These are phyloP conservation scores for Melozone crissalis DNA, from an alignment of 2,113 vertebrate genomes.

Conservation along the genomic window DNA sequence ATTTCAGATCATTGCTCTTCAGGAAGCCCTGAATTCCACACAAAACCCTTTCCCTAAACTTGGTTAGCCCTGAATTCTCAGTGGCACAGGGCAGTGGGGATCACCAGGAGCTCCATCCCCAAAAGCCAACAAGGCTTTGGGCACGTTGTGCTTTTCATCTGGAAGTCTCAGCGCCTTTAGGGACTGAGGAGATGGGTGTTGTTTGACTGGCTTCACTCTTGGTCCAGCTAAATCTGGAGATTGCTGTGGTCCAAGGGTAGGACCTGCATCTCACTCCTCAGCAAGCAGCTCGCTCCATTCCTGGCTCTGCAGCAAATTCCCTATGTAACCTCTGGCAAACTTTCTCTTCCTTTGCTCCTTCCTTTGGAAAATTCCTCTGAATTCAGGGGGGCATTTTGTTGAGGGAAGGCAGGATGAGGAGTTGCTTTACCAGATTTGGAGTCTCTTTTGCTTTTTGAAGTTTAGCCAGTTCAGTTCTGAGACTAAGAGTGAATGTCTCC, in stretches of 20 bases:
- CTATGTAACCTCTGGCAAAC: slow-evolving; percentile 58
- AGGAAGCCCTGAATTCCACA: neutral
- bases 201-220: neutral
- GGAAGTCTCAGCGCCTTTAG: neutral
- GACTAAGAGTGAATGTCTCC: slow-evolving; percentile 1
- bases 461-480: slow-evolving; percentile 12
- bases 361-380: slow-evolving; percentile 58
- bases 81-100: neutral
- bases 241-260: neutral
- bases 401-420: slow-evolving; percentile 34
- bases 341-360: slow-evolving; percentile 41
- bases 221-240: slow-evolving; percentile 9
- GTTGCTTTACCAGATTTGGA: slow-evolving; percentile 42
- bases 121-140: neutral
- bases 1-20: neutral
- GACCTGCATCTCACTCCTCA: slow-evolving; percentile 9
- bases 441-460: slow-evolving; percentile 23
- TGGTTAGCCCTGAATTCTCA: neutral
- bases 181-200: neutral
- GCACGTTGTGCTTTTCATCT: neutral
- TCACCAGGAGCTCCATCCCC: neutral
- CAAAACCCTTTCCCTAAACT: neutral
- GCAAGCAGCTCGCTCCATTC: slow-evolving; percentile 11
- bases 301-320: slow-evolving; percentile 52
- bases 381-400: slow-evolving; percentile 53